Percentiles rank a stretch among this genome's conserved stretches.
phyloP scores from a whole-genome alignment of 2,113 vertebrate species.

The Miniopterus natalensis region DNA sequence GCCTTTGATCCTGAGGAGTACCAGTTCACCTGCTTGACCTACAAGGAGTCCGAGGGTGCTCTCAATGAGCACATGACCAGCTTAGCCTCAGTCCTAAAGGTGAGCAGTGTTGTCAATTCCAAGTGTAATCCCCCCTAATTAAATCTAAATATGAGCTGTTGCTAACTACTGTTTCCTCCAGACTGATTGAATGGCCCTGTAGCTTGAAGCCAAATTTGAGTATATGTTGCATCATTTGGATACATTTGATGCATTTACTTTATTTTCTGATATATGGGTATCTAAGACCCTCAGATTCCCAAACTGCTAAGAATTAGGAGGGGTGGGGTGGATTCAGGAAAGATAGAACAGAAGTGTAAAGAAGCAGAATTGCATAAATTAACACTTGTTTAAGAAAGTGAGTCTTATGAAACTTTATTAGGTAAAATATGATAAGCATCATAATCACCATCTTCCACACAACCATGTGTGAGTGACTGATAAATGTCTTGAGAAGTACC shows the following conservation, averaged over 20 bases:
- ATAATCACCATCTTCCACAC: slow-evolving; percentile 53
- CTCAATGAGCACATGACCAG: slow-evolving; percentile 96
- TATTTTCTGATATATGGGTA: slow-evolving; percentile 26
- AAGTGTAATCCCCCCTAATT: neutral
- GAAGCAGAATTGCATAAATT: slow-evolving; percentile 6
- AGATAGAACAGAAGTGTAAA: slow-evolving; percentile 45
- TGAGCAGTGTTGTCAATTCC: slow-evolving; percentile 86
- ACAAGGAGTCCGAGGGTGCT: slow-evolving; percentile 97
- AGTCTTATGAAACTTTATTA: slow-evolving; percentile 53
- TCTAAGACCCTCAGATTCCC: slow-evolving; percentile 36
- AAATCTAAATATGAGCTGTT: slow-evolving; percentile 40
- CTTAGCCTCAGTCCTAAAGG: slow-evolving; percentile 96
- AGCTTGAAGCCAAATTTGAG: slow-evolving; percentile 42
- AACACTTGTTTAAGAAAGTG: slow-evolving; percentile 65
- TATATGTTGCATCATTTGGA: slow-evolving; percentile 4
- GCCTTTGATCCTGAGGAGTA: slow-evolving; percentile 99
- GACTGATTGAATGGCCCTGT: slow-evolving; percentile 16
- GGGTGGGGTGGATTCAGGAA: neutral
- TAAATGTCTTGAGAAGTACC: slow-evolving; percentile 69
- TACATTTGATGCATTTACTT: slow-evolving; percentile 50
- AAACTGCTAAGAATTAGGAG: slow-evolving; percentile 60
- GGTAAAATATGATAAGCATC: slow-evolving; percentile 59
- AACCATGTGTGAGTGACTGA: slow-evolving; percentile 72
- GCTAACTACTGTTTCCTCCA: slow-evolving; percentile 20
- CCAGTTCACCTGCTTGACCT: slow-evolving; percentile 97